A percentile compares a stretch with the other conserved stretches of the same genome.
These are phyloP conservation scores for Spatula clypeata DNA, from an alignment of 2,797 vertebrate species.

Conservation along the genomic window DNA sequence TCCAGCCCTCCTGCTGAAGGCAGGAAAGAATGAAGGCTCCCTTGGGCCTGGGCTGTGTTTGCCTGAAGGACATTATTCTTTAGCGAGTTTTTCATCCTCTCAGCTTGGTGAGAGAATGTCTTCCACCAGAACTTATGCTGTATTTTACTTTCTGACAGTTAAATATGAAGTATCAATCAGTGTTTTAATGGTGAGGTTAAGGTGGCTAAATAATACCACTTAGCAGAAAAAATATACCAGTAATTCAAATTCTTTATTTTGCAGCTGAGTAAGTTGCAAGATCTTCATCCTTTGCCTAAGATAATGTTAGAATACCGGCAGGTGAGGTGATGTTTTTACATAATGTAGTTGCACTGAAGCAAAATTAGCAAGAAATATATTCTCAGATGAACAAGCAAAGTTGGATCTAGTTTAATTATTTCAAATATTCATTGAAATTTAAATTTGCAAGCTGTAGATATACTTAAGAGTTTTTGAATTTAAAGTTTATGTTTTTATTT, in stretches of 20 bases:
- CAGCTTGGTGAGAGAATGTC: not conserved
- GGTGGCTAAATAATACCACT: not conserved
- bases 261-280: conserved; percentile 90
- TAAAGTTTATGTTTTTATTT: not conserved
- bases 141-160: not conserved
- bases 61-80: not conserved
- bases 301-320: conserved; percentile 93
- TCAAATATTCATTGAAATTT: not conserved
- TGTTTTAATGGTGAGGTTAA: not conserved
- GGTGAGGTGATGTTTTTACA: conserved; percentile 77
- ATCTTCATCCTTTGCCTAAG: conserved; percentile 93
- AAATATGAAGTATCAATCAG: not conserved
- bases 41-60: not conserved
- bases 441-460: not conserved
- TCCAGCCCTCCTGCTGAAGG: not conserved
- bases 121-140: not conserved
- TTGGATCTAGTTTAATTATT: not conserved
- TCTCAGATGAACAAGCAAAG: not conserved
- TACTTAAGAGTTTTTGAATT: not conserved
- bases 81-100: not conserved
- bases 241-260: conserved; percentile 42
- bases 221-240: not conserved
- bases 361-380: not conserved
- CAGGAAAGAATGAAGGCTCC: not conserved
- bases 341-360: not conserved